Evolutionary conservation across 2,888 invertebrate genomes (phyloP).

Genomic region (Lysandra coridon): DNA sequence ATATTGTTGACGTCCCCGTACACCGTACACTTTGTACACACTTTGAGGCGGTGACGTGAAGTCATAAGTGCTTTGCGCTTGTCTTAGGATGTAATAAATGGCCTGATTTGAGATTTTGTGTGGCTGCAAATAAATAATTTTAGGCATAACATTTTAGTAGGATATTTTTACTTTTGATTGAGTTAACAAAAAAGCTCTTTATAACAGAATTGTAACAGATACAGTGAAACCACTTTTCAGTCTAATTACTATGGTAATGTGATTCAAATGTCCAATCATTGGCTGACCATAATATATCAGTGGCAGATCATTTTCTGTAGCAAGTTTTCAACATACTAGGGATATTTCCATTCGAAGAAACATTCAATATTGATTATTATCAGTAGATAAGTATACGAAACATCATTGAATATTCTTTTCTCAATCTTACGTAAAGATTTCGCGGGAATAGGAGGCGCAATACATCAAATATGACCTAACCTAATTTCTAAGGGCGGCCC

Average conservation of each 20-base stretch:
- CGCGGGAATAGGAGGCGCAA: not conserved
- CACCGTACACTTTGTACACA: not conserved
- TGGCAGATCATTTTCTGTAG: no score
- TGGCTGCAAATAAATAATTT: not conserved
- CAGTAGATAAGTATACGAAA: no score
- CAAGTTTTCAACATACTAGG: no score
- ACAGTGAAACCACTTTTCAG: no score
- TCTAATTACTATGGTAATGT: no score
- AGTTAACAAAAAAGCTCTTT: no score
- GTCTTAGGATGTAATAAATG: not conserved
- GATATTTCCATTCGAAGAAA: no score
- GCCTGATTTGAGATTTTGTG: not conserved
- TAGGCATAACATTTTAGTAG: not conserved
- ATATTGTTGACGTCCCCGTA: slow-evolving; percentile 43
- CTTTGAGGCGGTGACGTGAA: not conserved
- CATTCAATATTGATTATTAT: no score
- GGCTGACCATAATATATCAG: no score
- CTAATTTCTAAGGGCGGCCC: slow-evolving; percentile 55
- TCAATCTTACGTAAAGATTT: not conserved
- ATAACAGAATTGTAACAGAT: no score
- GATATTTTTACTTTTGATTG: no score
- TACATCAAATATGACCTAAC: slow-evolving; percentile 27
- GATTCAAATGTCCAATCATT: no score
- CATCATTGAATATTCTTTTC: not conserved
- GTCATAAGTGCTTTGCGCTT: not conserved